Evolutionary conservation across 1,140 invertebrate genomes (phyloP), one percentile per base, ranked within the genome.

Genomic region (Copidosoma floridanum): DNA sequence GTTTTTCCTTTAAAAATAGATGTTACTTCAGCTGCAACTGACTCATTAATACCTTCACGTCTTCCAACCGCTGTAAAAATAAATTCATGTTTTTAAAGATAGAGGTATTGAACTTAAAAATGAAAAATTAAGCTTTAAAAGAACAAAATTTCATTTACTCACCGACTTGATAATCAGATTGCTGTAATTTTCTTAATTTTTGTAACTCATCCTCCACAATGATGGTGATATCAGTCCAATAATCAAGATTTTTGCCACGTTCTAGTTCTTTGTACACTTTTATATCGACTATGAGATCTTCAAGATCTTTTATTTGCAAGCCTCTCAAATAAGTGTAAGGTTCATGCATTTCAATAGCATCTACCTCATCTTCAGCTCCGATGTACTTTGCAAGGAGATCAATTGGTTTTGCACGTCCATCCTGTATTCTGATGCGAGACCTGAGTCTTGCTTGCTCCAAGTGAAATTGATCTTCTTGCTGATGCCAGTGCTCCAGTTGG

Each of bases 351-450:
- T 99, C 96, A 23, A 98, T 90, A 2, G 93, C 91, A 76, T 94
- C 91, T 29, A 93, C 90, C 68, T 94, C 89, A 69, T 95, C 92
- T 72, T 96, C 93, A 0, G 91, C 90, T 74, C 90, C 94, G 24
- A 99, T 95, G 71, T 99, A 99, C 79, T 97, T 94, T 0, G 95
- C 95, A 40, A 99, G 79, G 50, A 99, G 82, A 85, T 99, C 98
- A 68, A 99, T 99, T 0, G 98, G 95, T 76, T 99, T 99, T 0
- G 97, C 97, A 73, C 94, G 79, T 8, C 95, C 94, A 80, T 98
- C 95, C 65, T 97, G 90, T 41, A 99, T 99, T 58, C 97, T 85
- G 58, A 99, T 98, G 70, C 92, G 88, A 41, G 94, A 97, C 63
- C 96, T 82, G 18, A 97, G 75, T 37, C 93, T 86, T 0, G 93